These are phyloP conservation scores for Poecile atricapillus DNA, from an alignment of 2,113 vertebrate genomes.

Conservation along the genomic window DNA sequence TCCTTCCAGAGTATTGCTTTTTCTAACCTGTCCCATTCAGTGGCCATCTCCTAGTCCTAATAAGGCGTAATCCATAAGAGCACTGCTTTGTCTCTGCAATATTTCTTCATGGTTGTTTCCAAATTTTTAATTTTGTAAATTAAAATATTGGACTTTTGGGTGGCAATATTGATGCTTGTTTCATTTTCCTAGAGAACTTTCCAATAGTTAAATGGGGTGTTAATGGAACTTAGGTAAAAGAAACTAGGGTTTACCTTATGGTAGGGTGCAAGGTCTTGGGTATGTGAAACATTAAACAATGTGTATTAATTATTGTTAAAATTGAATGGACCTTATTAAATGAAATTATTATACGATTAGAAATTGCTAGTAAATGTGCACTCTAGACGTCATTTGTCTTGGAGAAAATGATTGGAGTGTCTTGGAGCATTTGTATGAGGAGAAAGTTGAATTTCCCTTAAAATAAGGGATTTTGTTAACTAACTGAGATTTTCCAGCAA, in stretches of 20 bases:
- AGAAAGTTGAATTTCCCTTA: not conserved
- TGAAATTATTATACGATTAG: not conserved
- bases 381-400: not conserved
- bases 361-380: not conserved
- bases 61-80: fast-evolving
- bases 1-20: not conserved
- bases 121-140: not conserved
- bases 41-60: not conserved
- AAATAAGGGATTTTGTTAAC: not conserved
- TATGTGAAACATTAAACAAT: not conserved
- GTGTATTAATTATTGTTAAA: not conserved
- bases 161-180: not conserved
- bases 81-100: not conserved
- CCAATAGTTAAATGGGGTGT: not conserved
- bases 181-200: not conserved
- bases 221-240: not conserved
- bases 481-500: not conserved
- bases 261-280: not conserved
- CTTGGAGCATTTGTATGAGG: not conserved
- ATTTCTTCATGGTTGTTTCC: not conserved
- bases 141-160: not conserved
- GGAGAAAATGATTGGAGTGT: not conserved
- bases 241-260: not conserved
- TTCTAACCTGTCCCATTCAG: not conserved
- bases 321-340: not conserved